These are phyloP conservation scores for Oostethus manadensis DNA, from an alignment of 2,113 vertebrate species.

Conservation along the genomic window DNA sequence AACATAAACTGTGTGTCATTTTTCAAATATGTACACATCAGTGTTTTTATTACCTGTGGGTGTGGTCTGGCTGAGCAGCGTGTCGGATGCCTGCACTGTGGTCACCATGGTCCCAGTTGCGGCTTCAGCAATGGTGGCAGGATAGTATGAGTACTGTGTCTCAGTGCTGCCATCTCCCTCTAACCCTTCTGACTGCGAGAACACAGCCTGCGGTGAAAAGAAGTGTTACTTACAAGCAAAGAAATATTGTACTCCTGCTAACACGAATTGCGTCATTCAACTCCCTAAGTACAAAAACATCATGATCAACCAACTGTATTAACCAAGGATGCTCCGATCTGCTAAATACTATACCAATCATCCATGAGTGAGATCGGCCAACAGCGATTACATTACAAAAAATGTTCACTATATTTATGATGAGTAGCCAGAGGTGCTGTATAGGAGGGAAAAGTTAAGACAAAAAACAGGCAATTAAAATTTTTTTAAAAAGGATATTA, in stretches of 20 bases:
- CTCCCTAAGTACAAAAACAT: not conserved
- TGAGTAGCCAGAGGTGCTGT: too few species aligned
- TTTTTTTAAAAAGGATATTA: too few species aligned
- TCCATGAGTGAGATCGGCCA: too few species aligned
- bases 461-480: too few species aligned
- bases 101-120: slow-evolving; percentile 74
- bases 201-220: slow-evolving; percentile 64
- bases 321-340: too few species aligned
- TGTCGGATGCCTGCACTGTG: slow-evolving; percentile 71
- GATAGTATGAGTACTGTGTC: slow-evolving; percentile 76
- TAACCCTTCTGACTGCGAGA: slow-evolving; percentile 71
- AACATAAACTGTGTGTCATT: not conserved
- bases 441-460: too few species aligned
- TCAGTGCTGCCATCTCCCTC: slow-evolving; percentile 69
- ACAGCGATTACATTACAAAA: too few species aligned
- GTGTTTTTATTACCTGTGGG: slow-evolving; percentile 56
- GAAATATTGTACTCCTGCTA: not conserved
- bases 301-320: not conserved
- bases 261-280: not conserved
- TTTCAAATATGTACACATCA: not conserved
- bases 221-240: not conserved
- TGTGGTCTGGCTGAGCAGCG: slow-evolving; percentile 71
- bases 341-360: too few species aligned
- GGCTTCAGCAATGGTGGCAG: slow-evolving; percentile 72
- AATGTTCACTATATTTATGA: too few species aligned